These are phyloP conservation scores for Oncorhynchus nerka DNA, from an alignment of 2,113 vertebrate genomes.

Conservation along the genomic window DNA sequence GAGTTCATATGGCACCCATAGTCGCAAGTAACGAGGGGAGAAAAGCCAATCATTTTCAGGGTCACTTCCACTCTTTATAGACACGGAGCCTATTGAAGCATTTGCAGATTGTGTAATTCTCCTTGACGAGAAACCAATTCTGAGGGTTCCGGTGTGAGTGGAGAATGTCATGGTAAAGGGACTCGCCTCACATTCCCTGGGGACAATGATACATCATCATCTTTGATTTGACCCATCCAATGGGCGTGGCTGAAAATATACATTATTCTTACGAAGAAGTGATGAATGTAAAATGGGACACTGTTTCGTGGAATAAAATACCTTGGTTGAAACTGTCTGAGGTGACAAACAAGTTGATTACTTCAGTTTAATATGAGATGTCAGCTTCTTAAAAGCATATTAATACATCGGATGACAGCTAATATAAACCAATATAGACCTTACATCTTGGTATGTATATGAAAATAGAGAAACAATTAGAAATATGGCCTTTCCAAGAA, in stretches of 20 bases:
- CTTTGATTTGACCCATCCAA: neutral
- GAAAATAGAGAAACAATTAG: conserved; percentile 20
- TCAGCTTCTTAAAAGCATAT: neutral
- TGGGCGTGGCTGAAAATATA: no score
- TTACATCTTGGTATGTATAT: conserved; percentile 21
- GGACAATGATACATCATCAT: neutral
- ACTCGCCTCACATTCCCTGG: no score
- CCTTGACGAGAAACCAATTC: neutral
- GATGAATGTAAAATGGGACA: neutral
- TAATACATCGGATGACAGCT: conserved; percentile 15
- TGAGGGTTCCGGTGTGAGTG: neutral
- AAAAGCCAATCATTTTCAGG: neutral
- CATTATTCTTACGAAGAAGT: neutral
- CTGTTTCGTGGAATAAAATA: neutral
- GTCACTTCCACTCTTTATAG: neutral
- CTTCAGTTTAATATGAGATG: neutral
- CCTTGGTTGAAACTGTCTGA: neutral
- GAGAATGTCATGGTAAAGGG: neutral
- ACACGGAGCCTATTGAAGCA: neutral
- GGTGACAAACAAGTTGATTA: neutral
- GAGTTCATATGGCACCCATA: neutral
- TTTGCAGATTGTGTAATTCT: conserved; percentile 2
- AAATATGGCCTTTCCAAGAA: conserved; percentile 25
- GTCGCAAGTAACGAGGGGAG: neutral
- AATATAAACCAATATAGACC: conserved; percentile 9